Evolutionary conservation across 2,888 invertebrate species (phyloP).

Genomic region (Anaspis maculata): DNA sequence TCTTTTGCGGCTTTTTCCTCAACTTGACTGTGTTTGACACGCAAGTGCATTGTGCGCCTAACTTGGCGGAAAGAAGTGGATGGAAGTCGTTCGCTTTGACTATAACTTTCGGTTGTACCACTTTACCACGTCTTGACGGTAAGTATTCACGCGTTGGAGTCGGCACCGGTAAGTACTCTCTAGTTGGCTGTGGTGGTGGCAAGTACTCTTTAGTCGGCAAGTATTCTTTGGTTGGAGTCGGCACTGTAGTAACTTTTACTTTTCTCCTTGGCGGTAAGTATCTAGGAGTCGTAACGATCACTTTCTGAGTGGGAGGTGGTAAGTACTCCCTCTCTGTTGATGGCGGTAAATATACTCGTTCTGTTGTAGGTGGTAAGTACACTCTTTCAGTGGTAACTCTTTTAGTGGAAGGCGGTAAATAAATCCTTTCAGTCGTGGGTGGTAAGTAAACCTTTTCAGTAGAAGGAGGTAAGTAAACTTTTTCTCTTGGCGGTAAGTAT

Average conservation of each 20-base stretch:
- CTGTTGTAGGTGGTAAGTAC: slow-evolving; percentile 5
- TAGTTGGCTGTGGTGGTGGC: neutral
- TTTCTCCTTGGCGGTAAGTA: slow-evolving; percentile 1
- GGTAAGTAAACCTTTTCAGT: slow-evolving; percentile 2
- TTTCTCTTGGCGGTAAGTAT: slow-evolving; percentile 18
- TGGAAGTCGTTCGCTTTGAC: slow-evolving; percentile 65
- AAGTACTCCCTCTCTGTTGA: slow-evolving; percentile 4
- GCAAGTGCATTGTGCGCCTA: slow-evolving; percentile 68
- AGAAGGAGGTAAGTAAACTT: neutral
- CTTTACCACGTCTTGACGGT: slow-evolving; percentile 21
- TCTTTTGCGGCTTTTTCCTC: slow-evolving; percentile 37
- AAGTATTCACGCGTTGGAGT: slow-evolving; percentile 26
- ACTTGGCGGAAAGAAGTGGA: slow-evolving; percentile 59
- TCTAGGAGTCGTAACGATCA: slow-evolving; percentile 3
- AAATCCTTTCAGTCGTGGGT: slow-evolving; percentile 3
- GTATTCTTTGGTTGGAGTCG: neutral
- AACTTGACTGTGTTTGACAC: slow-evolving; percentile 49
- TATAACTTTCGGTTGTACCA: slow-evolving; percentile 47
- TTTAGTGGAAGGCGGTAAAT: slow-evolving; percentile 1
- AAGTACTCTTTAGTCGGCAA: slow-evolving; percentile 1
- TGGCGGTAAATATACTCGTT: neutral
- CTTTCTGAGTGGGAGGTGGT: slow-evolving; percentile 1
- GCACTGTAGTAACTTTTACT: slow-evolving; percentile 2
- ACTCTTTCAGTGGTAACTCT: neutral
- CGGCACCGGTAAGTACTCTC: slow-evolving; percentile 17